Evolutionary conservation across 2,113 vertebrate genomes (phyloP).

Genomic region (Orycteropus afer): DNA sequence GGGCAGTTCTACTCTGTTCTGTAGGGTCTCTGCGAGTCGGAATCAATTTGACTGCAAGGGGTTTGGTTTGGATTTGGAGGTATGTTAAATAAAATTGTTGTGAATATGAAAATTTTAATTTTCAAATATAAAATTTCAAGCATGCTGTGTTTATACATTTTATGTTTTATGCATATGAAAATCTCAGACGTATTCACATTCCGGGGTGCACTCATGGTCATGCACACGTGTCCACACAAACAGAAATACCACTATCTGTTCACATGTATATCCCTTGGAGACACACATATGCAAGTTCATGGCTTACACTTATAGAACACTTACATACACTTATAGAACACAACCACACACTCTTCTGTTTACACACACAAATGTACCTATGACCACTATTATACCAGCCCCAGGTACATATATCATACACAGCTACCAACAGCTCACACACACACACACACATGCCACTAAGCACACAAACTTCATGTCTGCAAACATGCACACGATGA

Average conservation of each 20-base stretch:
- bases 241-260: background rate
- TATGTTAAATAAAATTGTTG: background rate
- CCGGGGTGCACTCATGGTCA: background rate
- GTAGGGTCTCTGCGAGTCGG: background rate
- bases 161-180: rapidly evolving
- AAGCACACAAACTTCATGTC: too few species aligned
- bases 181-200: background rate
- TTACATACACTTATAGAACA: background rate
- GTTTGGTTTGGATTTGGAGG: background rate
- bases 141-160: background rate
- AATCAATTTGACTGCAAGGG: background rate
- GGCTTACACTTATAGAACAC: rapidly evolving
- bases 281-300: background rate
- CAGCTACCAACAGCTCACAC: too few species aligned
- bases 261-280: background rate
- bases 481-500: too few species aligned
- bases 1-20: background rate
- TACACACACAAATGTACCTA: too few species aligned
- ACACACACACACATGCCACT: too few species aligned
- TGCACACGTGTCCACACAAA: background rate
- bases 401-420: background rate
- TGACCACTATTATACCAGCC: background rate
- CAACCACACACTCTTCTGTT: background rate
- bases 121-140: background rate
- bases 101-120: background rate